Evolutionary conservation across 2,113 vertebrate species (phyloP).

Genomic region (Dermatemys mawii): DNA sequence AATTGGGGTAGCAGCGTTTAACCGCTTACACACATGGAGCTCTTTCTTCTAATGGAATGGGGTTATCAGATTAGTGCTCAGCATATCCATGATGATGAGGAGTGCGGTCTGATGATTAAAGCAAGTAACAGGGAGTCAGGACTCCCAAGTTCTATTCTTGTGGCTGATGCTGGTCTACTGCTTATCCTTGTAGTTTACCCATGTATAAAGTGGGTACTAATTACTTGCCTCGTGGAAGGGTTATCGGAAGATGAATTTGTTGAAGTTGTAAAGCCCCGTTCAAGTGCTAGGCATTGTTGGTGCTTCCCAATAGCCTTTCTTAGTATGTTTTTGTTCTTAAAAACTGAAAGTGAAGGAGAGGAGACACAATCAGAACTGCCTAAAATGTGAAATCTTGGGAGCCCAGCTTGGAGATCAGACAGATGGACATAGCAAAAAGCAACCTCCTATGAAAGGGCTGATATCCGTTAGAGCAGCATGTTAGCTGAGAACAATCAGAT

Average conservation of each 20-base stretch:
- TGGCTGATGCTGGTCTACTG: not conserved
- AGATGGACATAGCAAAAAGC: slow-evolving; percentile 72
- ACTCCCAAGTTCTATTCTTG: not conserved
- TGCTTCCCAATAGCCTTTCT: slow-evolving; percentile 42
- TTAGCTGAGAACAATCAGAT: slow-evolving; percentile 73
- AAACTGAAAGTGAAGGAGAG: slow-evolving; percentile 45
- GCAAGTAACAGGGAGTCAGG: not conserved
- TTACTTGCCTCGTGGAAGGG: slow-evolving; percentile 13
- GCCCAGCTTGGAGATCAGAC: slow-evolving; percentile 68
- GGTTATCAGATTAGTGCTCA: not conserved
- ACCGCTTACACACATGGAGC: not conserved
- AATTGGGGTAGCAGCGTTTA: not conserved
- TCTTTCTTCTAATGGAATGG: not conserved
- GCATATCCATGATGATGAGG: not conserved
- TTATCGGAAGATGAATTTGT: not conserved
- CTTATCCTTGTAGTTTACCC: not conserved
- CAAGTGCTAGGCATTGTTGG: slow-evolving; percentile 6
- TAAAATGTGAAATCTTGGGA: slow-evolving; percentile 73
- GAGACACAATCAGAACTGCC: slow-evolving; percentile 65
- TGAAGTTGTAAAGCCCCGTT: not conserved
- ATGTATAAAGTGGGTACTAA: not conserved
- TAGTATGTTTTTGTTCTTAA: slow-evolving; percentile 48
- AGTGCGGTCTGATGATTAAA: not conserved
- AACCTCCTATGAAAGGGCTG: slow-evolving; percentile 65
- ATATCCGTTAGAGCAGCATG: slow-evolving; percentile 72